These are phyloP conservation scores for Epinephelus coioides DNA, from an alignment of 2,797 vertebrate genomes.

Conservation along the genomic window DNA sequence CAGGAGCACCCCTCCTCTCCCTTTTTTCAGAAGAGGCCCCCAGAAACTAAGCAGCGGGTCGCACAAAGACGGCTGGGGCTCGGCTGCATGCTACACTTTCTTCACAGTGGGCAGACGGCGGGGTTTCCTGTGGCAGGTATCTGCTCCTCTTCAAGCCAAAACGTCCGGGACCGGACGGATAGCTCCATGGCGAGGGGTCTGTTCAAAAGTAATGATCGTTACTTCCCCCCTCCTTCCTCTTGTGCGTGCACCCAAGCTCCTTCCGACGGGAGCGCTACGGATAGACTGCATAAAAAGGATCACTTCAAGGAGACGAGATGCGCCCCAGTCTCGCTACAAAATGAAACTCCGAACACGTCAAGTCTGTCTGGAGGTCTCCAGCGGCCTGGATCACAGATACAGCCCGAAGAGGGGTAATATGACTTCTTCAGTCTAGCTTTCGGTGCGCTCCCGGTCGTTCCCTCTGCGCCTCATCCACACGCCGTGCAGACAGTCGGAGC, in stretches of 20 bases:
- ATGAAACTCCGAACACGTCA: slow-evolving; percentile 69
- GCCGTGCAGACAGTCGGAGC: slow-evolving; percentile 75
- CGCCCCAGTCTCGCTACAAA: slow-evolving; percentile 71
- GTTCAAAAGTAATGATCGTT: slow-evolving; percentile 71
- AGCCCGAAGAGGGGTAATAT: slow-evolving; percentile 2
- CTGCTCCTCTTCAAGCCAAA: slow-evolving; percentile 61
- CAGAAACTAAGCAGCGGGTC: slow-evolving; percentile 75
- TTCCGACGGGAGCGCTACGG: slow-evolving; percentile 60
- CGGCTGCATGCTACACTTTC: slow-evolving; percentile 79
- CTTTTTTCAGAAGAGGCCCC: slow-evolving; percentile 71
- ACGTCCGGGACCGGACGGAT: slow-evolving; percentile 71
- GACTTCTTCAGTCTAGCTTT: slow-evolving; percentile 50
- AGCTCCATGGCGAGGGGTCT: slow-evolving; percentile 80
- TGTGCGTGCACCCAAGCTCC: slow-evolving; percentile 65
- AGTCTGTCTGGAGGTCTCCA: slow-evolving; percentile 75
- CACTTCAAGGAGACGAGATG: slow-evolving; percentile 80
- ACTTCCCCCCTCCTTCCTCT: slow-evolving; percentile 46
- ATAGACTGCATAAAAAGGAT: slow-evolving; percentile 62
- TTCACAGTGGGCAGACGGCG: slow-evolving; percentile 65
- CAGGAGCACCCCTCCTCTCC: slow-evolving; percentile 50
- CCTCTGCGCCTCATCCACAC: slow-evolving; percentile 76
- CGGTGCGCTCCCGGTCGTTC: slow-evolving; percentile 71
- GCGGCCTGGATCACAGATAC: slow-evolving; percentile 58
- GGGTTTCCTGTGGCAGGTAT: slow-evolving; percentile 67
- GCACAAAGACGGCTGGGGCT: slow-evolving; percentile 77